Evolutionary conservation across 2,797 vertebrate genomes (phyloP).

Genomic region (Sardinella longiceps): DNA sequence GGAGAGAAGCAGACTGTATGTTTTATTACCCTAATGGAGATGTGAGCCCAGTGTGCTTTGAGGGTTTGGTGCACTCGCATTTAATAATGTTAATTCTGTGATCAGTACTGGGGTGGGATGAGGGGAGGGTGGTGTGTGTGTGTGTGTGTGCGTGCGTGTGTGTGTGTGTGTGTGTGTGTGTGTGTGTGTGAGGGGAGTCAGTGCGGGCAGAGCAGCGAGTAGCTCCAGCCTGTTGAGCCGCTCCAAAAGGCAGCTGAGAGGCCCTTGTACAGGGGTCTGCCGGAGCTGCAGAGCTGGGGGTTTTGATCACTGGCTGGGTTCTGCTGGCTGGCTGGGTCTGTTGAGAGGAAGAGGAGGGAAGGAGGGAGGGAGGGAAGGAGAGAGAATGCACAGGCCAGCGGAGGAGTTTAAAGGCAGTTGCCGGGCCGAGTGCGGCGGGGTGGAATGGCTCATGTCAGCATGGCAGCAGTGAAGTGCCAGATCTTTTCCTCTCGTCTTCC

Average conservation of each 20-base stretch:
- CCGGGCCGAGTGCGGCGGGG: background rate
- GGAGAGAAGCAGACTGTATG: background rate
- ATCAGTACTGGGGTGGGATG: background rate
- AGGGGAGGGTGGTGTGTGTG: background rate
- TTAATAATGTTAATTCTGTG: slow-evolving; percentile 15
- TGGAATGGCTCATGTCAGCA: slow-evolving; percentile 1
- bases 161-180: slow-evolving; percentile 17
- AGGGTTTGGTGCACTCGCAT: background rate
- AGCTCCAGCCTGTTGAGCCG: background rate
- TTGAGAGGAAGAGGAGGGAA: slow-evolving; percentile 34
- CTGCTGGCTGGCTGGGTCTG: background rate
- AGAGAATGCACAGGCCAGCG: slow-evolving; percentile 18
- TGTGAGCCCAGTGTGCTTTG: background rate
- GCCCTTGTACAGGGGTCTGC: background rate
- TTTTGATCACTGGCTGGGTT: background rate
- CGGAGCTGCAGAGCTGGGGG: background rate
- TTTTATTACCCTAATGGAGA: background rate
- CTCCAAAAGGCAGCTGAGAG: background rate
- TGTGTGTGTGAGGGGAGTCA: background rate
- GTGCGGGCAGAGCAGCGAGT: background rate
- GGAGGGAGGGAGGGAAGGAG: background rate
- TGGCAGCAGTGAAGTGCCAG: slow-evolving; percentile 11
- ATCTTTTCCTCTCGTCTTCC: slow-evolving; percentile 41
- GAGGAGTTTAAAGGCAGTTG: slow-evolving; percentile 2
- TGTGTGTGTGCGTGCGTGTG: slow-evolving; percentile 47